Percentiles rank a stretch among this genome's conserved stretches.
Conservation (phyloP, 2,113 vertebrate genomes). For the Girardinichthys multiradiatus region DNA sequence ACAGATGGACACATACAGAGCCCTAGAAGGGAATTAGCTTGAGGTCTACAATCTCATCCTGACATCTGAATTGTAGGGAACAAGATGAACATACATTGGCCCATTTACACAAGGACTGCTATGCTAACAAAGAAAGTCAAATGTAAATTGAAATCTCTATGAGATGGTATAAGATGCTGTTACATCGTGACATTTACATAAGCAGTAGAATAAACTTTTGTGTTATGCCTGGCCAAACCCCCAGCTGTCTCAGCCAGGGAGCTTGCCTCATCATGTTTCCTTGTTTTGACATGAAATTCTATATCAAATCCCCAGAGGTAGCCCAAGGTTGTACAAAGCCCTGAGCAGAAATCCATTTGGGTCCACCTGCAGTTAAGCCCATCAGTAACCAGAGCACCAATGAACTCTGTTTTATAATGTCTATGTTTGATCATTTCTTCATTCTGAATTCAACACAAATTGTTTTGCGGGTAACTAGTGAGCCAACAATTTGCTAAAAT, state of each 20-base stretch:
- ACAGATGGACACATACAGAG: slow-evolving; percentile 25
- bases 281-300: slow-evolving; percentile 8
- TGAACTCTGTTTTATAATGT: no score
- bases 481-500: no score
- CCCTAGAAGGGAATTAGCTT: slow-evolving; percentile 32
- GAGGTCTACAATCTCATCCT: slow-evolving; percentile 41
- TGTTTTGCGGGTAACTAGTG: no score
- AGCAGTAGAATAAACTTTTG: no score
- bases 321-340: no score
- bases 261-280: not conserved
- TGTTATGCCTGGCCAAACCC: not conserved
- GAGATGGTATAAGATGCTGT: no score
- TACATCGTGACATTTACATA: no score
- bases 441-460: no score
- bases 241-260: not conserved
- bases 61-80: slow-evolving; percentile 27
- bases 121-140: not conserved
- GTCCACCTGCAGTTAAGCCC: no score
- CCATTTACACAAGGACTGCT: not conserved
- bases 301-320: not conserved
- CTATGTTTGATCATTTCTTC: no score
- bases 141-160: not conserved
- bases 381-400: no score
- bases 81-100: slow-evolving; percentile 27
- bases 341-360: no score